phyloP scores from a whole-genome alignment of 2,113 vertebrate species.

The Phrynosoma blainvillii region DNA sequence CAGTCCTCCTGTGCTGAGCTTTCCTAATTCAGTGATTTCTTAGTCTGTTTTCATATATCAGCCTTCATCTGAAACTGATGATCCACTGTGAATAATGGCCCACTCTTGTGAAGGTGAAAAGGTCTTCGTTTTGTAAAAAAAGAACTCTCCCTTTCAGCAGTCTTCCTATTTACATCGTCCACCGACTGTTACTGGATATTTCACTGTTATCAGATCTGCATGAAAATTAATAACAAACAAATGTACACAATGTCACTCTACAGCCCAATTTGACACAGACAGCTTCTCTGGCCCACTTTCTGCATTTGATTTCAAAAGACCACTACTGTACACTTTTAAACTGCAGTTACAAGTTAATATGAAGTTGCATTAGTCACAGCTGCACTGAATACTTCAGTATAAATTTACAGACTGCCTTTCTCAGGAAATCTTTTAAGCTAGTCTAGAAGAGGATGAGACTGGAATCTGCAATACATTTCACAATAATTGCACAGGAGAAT shows the following conservation, averaged over 20 bases:
- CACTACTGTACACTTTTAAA: background rate
- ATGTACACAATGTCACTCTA: slow-evolving; percentile 32
- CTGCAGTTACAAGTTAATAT: background rate
- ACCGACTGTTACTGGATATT: slow-evolving; percentile 41
- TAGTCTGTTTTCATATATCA: slow-evolving; percentile 22
- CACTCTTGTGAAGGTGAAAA: background rate
- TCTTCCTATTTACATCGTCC: slow-evolving; percentile 25
- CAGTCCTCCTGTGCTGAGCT: background rate
- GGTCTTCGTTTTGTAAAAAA: background rate
- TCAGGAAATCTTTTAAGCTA: slow-evolving; percentile 63
- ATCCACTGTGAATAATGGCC: slow-evolving; percentile 40
- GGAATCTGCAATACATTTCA: slow-evolving; percentile 59
- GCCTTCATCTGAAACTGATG: slow-evolving; percentile 19
- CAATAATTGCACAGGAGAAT: slow-evolving; percentile 59
- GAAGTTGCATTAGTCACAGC: slow-evolving; percentile 45
- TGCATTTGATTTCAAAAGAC: slow-evolving; percentile 46
- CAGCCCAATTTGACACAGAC: slow-evolving; percentile 34
- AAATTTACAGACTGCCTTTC: slow-evolving; percentile 66
- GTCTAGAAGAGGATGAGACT: slow-evolving; percentile 61
- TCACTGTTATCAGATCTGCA: slow-evolving; percentile 35
- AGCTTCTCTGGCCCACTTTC: slow-evolving; percentile 47
- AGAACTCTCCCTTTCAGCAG: slow-evolving; percentile 11
- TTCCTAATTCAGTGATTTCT: slow-evolving; percentile 45
- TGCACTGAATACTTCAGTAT: slow-evolving; percentile 46
- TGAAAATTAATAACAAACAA: slow-evolving; percentile 14